Evolutionary conservation across 2,113 vertebrate species (phyloP), one percentile per base, ranked within the genome.

Genomic region (Periophthalmodon schlosseri): DNA sequence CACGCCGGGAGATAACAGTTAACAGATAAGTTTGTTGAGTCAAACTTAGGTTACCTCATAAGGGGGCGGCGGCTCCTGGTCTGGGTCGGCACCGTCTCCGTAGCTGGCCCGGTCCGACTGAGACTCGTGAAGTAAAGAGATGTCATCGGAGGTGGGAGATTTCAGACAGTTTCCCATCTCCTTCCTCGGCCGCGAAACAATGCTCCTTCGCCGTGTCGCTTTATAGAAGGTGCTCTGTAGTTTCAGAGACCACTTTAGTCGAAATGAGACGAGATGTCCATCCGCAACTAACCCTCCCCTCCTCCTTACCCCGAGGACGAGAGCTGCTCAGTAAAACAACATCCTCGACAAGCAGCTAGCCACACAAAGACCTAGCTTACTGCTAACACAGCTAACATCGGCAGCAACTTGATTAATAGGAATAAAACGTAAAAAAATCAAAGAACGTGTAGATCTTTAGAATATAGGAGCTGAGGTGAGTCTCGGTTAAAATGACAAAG

Each of bases 151-250:
- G 82, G 96, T 97, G 75, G 96, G 97, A 87, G 96, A 97, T 90
- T 98, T 97, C 84, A 98, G 90, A 92, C 97, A 98, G 91, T 98
- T 98, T 90, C 96, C 97, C 97, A 98, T 98, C 89, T 95, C 94
- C 91, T 78, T 69, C 84, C 84, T 70, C 72, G 69, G 83, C 57
- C 54, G 56, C 69, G 60, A 73, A 83, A 89, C 84, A 76, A 80
- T 70, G 69, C 56, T 60, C 46, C 72, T 33, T 74, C 49, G 54
- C 36, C n/a, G 54, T 66, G 78, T 82, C 75, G 76, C 61, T 74
- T 23, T 20, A 68, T 64, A 56, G 67, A 34, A 23, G 64, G 46
- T 39, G 64, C 61, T 56, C 46, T 15, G 39, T 3, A 24, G 54
- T 68, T 60, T 80, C 54, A 73, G 58, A 1, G 72, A 60, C 70